These are phyloP conservation scores for Limonius californicus DNA, from an alignment of 1,140 invertebrate species.

Conservation along the genomic window DNA sequence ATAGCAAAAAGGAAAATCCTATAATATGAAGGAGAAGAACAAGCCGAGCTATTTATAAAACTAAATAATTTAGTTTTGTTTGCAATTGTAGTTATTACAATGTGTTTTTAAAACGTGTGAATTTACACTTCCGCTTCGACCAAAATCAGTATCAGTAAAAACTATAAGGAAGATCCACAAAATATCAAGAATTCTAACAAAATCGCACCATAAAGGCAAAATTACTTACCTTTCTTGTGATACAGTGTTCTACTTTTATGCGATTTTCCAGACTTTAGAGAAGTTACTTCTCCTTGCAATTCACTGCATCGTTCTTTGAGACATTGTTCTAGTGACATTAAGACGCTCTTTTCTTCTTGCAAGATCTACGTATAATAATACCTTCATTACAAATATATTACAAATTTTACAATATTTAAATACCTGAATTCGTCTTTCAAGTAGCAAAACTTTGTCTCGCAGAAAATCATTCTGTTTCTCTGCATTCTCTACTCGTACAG, in stretches of 20 bases:
- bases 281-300: slow-evolving; percentile 56
- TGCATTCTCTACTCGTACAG: slow-evolving; percentile 53
- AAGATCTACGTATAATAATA: slow-evolving; percentile 55
- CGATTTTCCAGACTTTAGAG: slow-evolving; percentile 37
- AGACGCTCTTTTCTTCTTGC: slow-evolving; percentile 72
- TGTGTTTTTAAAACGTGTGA: no score
- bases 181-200: slow-evolving; percentile 33
- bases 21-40: no score
- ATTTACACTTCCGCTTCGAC: no score
- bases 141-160: no score
- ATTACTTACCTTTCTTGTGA: slow-evolving; percentile 34
- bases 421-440: slow-evolving; percentile 69
- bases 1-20: no score
- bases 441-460: slow-evolving; percentile 59
- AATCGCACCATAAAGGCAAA: slow-evolving; percentile 31
- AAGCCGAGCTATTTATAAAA: no score
- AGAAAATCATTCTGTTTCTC: slow-evolving; percentile 57
- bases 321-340: slow-evolving; percentile 72
- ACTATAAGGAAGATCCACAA: slow-evolving; percentile 16
- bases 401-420: slow-evolving; percentile 2
- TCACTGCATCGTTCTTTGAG: slow-evolving; percentile 70
- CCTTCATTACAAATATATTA: neutral
- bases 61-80: no score
- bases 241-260: neutral
- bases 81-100: no score